Evolutionary conservation across 2,113 vertebrate genomes (phyloP), one percentile per base, ranked within the genome.

Genomic region (Rhinopomastus cyanomelas): DNA sequence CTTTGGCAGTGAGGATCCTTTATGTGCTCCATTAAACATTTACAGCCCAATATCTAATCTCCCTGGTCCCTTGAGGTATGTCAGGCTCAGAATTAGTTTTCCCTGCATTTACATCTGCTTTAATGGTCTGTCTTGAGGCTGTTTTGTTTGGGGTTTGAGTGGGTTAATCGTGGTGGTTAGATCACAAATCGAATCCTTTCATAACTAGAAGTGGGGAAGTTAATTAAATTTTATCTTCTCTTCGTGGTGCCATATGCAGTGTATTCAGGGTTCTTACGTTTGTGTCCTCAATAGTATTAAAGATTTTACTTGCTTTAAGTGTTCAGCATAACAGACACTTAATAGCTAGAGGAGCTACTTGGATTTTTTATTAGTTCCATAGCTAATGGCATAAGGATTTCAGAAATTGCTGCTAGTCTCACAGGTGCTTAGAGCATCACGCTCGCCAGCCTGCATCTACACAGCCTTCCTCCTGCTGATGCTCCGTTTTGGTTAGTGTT

Each of bases 151-250:
- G 48, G n/a, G 84, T 94, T 94, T 90, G 29, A 84, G 80, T 72
- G 44, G 86, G 51, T 84, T 93, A 95, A 90, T 83, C 71, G 73
- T 11, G 25, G 53, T 68, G 62, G 72, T 95, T 91, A 79, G 67
- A 81, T 82, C 60, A 72, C 78, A 89, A 9, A 92, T 90, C 84
- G 65, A 88, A 78, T 87, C 34, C 32, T 60, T 80, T 79, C 68
- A 32, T 91, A 91, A 87, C 34, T 75, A 71, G 53, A 75, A 91
- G 84, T 29, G 56, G 62, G 61, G 39, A 86, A 94, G 65, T 90
- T 93, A 95, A 96, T 93, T 94, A 81, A 94, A 80, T 96, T 92
- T 72, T 87, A 64, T 77, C 65, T 86, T 78, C 87, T 69, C 20
- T 61, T 61, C 16, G 22, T 44, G 36, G 20, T 74, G 16, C 22